A percentile compares a stretch with the other conserved stretches of the same genome.
These are phyloP conservation scores for Chitala chitala DNA, from an alignment of 2,113 vertebrate genomes.

Conservation along the genomic window DNA sequence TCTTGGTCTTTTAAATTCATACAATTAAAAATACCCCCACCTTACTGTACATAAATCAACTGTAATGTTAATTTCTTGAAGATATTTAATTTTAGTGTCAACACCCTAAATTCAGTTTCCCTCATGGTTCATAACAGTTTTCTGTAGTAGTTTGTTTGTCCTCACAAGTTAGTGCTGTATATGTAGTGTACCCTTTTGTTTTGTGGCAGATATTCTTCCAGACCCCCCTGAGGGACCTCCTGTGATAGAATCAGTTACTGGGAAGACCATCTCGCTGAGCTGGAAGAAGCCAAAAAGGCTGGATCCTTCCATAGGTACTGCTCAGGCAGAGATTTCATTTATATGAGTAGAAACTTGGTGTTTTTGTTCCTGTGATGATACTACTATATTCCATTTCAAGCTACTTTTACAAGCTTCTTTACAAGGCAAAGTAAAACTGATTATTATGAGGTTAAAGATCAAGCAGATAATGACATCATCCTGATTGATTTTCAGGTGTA, in stretches of 20 bases:
- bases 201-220: constrained; percentile 81
- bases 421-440: background rate
- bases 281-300: constrained; percentile 90
- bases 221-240: constrained; percentile 86
- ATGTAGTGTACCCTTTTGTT: background rate
- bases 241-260: constrained; percentile 73
- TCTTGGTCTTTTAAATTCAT: background rate
- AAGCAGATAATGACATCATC: constrained; percentile 9
- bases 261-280: constrained; percentile 74
- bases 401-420: too few species aligned
- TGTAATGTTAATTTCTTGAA: too few species aligned
- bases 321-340: background rate
- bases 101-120: too few species aligned
- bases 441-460: background rate
- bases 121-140: too few species aligned
- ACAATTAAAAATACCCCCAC: background rate
- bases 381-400: background rate
- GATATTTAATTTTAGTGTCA: too few species aligned
- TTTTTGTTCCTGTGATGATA: background rate
- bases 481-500: constrained; percentile 27
- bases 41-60: too few species aligned
- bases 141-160: background rate
- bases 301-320: constrained; percentile 85
- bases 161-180: background rate
- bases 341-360: background rate